Conservation (phyloP, 2,888 invertebrate species). For the Macrophya alboannulata region DNA sequence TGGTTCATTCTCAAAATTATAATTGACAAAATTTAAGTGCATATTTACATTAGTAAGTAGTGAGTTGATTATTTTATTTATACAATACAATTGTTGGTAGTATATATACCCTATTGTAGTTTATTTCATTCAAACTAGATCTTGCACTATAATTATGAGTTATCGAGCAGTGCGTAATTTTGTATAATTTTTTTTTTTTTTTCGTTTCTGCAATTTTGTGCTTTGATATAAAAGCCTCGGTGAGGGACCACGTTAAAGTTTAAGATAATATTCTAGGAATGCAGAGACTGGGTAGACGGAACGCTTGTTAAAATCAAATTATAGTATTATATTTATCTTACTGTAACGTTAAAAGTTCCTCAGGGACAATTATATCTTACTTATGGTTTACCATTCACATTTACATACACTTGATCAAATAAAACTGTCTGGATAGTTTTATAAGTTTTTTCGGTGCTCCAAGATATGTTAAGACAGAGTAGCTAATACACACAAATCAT, state of each 20-base stretch:
- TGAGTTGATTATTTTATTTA: conserved; percentile 47
- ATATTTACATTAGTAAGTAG: conserved; percentile 47
- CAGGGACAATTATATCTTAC: not conserved
- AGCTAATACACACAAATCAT: not conserved
- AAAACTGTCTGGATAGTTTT: not conserved
- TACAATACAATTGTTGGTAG: conserved; percentile 27
- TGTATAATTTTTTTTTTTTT: conserved; percentile 34
- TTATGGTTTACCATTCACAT: not conserved
- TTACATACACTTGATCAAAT: not conserved
- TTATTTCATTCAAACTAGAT: conserved; percentile 43
- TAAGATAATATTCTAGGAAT: conserved; percentile 67
- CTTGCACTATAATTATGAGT: conserved; percentile 35
- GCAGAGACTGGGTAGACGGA: conserved; percentile 63
- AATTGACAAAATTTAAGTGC: conserved; percentile 14
- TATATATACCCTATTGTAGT: conserved; percentile 23
- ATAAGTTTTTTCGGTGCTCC: not conserved
- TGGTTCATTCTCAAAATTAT: not conserved
- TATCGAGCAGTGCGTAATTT: conserved; percentile 40
- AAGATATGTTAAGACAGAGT: not conserved
- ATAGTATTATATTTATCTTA: conserved; percentile 20
- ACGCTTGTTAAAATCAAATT: conserved; percentile 58
- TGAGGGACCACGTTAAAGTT: conserved; percentile 67
- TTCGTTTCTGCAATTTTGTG: conserved; percentile 47
- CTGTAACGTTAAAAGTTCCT: conserved; percentile 13
- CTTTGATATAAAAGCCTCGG: conserved; percentile 55